Evolutionary conservation across 2,113 vertebrate genomes (phyloP).

Genomic region (Hypocryptadius cinnamomeus): DNA sequence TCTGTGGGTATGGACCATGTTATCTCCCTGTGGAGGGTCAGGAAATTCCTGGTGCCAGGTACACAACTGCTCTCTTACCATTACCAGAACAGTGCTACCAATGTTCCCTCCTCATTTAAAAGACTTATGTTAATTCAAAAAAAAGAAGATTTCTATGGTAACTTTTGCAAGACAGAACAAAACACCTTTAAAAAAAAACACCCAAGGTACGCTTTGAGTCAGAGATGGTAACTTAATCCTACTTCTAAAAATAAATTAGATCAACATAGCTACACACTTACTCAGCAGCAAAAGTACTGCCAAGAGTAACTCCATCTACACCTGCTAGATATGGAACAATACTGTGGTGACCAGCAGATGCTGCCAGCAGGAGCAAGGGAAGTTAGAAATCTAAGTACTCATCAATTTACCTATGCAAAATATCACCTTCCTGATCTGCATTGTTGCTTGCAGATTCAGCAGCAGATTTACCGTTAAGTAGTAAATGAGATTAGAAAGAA

Average conservation of each 20-base stretch:
- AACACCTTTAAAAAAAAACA: background rate
- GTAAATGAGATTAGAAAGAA: background rate
- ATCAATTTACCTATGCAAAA: background rate
- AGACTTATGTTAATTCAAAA: background rate
- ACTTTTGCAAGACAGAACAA: background rate
- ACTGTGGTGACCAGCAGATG: background rate
- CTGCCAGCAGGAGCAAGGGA: background rate
- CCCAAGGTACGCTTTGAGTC: background rate
- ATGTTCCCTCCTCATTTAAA: background rate
- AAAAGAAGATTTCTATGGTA: background rate
- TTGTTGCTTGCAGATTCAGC: background rate
- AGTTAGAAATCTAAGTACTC: background rate
- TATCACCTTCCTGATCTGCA: background rate
- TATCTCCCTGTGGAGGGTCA: background rate
- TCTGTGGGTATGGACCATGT: background rate
- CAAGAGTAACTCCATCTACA: slow-evolving; percentile 33
- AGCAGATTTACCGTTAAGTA: background rate
- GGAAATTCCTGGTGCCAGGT: background rate
- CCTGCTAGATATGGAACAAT: slow-evolving; percentile 14
- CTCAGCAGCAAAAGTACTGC: slow-evolving; percentile 19
- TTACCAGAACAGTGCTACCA: background rate
- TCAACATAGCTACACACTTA: slow-evolving; percentile 21
- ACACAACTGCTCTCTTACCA: background rate
- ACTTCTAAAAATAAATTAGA: slow-evolving; percentile 64
- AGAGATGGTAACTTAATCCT: slow-evolving; percentile 1